Percentiles rank a stretch among this genome's conserved stretches.
phyloP scores from a whole-genome alignment of 64 coral and sea anemone genomes.

The Montipora capricornis region DNA sequence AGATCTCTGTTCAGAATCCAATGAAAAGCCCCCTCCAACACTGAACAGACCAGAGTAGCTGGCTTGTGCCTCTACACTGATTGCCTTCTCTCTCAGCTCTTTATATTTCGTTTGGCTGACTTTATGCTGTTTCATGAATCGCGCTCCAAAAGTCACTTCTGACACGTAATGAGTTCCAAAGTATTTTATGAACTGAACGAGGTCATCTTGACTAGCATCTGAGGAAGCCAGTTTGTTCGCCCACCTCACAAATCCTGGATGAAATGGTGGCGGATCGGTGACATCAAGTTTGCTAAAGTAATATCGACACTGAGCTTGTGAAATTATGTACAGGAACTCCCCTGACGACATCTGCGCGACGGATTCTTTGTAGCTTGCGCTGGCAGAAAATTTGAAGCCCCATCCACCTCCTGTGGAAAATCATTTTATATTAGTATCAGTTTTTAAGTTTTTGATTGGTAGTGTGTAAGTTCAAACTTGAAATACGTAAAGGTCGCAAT shows the following conservation, averaged over 20 bases:
- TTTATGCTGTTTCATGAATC: conserved; percentile 57
- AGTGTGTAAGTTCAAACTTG: background rate
- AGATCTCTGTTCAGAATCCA: conserved; percentile 40
- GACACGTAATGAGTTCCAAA: conserved; percentile 63
- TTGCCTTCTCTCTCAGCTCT: background rate
- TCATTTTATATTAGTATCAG: background rate
- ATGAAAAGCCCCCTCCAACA: conserved; percentile 26
- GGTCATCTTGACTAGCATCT: background rate
- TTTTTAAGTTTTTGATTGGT: background rate
- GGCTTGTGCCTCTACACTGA: conserved; percentile 67
- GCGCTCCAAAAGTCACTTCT: conserved; percentile 49
- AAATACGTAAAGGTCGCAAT: background rate
- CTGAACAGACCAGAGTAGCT: conserved; percentile 49
- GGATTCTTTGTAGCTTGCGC: conserved; percentile 65
- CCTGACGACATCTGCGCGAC: conserved; percentile 34
- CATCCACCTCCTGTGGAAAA: conserved; percentile 46
- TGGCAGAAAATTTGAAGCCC: conserved; percentile 61
- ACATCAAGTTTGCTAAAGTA: conserved; percentile 55
- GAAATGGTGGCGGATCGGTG: conserved; percentile 35
- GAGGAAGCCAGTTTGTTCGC: conserved; percentile 2
- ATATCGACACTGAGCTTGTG: conserved; percentile 46
- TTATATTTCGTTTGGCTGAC: conserved; percentile 35
- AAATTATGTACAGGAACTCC: conserved; percentile 51
- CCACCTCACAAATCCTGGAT: conserved; percentile 61
- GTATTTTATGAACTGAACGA: conserved; percentile 57